phyloP scores from a whole-genome alignment of 2,797 vertebrate species.

The Sphenopsis melanotis region DNA sequence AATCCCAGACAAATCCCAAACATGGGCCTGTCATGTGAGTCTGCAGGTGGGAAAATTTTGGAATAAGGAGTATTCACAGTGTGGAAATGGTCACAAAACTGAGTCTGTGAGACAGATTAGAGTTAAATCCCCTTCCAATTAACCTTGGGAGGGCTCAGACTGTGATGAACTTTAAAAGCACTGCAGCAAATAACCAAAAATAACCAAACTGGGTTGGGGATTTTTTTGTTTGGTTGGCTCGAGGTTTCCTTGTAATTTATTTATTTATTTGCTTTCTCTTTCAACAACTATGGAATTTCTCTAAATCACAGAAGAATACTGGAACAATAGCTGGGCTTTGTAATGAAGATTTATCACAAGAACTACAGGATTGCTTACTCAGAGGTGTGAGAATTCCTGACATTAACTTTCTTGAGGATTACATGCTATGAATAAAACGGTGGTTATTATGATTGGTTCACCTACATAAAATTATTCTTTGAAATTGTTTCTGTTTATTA shows the following conservation, averaged over 20 bases:
- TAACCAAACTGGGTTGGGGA: too few species aligned
- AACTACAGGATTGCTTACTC: neutral
- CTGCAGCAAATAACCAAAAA: neutral
- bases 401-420: neutral
- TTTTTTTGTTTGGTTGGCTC: neutral
- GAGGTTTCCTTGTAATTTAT: fast-evolving
- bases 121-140: neutral
- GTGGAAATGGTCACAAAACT: neutral
- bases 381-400: neutral
- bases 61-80: neutral
- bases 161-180: neutral
- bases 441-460: conserved; percentile 17
- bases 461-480: neutral
- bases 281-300: neutral
- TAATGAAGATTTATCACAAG: neutral
- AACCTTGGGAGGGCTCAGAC: neutral
- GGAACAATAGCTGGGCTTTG: neutral
- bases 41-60: neutral
- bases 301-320: neutral
- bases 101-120: neutral
- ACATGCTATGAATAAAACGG: neutral
- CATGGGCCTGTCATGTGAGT: neutral
- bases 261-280: neutral
- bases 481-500: neutral
- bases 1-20: neutral